phyloP scores from a whole-genome alignment of 2,113 vertebrate genomes.

The Psittacula cyanocephala region DNA sequence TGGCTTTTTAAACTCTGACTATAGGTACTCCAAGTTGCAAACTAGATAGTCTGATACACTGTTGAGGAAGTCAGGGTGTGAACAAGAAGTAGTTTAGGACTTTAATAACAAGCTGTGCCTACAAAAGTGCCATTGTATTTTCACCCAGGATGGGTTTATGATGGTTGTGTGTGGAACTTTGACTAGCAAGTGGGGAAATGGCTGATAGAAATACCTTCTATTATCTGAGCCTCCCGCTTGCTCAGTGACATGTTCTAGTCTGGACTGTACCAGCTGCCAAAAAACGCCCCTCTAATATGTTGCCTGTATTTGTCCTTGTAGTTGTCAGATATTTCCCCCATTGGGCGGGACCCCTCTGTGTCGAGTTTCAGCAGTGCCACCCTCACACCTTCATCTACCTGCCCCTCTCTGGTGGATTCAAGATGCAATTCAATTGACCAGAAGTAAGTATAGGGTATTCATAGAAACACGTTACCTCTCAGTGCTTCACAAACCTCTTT shows the following conservation, averaged over 20 bases:
- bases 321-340: conserved; percentile 93
- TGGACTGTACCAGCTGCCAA: neutral
- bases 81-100: neutral
- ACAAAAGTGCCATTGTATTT: neutral
- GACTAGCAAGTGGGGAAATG: neutral
- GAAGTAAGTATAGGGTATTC: conserved; percentile 78
- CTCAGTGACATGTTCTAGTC: neutral
- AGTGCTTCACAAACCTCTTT: neutral
- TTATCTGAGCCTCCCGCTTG: neutral
- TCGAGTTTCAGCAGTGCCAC: conserved; percentile 98
- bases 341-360: conserved; percentile 90
- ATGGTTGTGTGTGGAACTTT: neutral
- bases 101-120: neutral
- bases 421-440: conserved; percentile 89
- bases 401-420: conserved; percentile 92
- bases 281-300: neutral
- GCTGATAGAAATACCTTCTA: neutral
- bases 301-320: conserved; percentile 29
- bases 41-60: neutral
- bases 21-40: neutral
- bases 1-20: neutral
- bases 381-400: conserved; percentile 97
- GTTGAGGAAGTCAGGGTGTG: neutral
- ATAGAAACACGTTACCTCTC: neutral
- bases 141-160: neutral